Evolutionary conservation across 2,113 vertebrate genomes (phyloP), one percentile per base, ranked within the genome.

Genomic region (Nannobrachium achirus): DNA sequence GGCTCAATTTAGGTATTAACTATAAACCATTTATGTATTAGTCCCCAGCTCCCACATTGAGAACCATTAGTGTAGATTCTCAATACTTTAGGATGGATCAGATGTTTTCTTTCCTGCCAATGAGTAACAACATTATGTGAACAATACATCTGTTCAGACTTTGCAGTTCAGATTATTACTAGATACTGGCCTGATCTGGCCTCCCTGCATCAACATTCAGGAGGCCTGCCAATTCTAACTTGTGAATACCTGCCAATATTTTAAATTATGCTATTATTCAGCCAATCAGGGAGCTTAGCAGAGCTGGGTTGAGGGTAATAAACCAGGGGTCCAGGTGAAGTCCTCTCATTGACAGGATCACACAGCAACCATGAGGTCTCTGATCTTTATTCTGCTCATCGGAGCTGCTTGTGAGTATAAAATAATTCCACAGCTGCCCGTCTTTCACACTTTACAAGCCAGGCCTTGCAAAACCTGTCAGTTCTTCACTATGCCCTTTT

Each of bases 351-450:
- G 0, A 53, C 66, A 60, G 10, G 61, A 82, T 89, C 85, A 83
- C 69, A 41, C 52, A 82, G 67, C 73, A 88, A 88, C 63, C 81
- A 92, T 92, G 90, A 90, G 61, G 78, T 92, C 84, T 84, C 83
- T 92, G 63, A 75, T 93, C 41, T 86, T 93, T 0, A 19, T 90
- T 86, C 85, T 92, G 86, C 88, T 92, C 74, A 76, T 91, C n/a
- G 86, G 88, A 81, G 88, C 86, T 61, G 87, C 85, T 10, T 91
- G 92, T 91, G 51, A 89, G 90, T 76, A 45, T 56, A 33, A 33
- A 33, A 14, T 7, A 18, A 1, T 6, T 38, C 13, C 55, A 20
- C 52, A 20, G 25, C 25, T 33, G 25, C 25, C 25, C 25, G 25
- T 33, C 25, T 33, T 33, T 33, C 25, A 33, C 25, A 33, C 25